A percentile compares a stretch with the other conserved stretches of the same genome.
phyloP scores from a whole-genome alignment of 1,140 invertebrate species.

The Melipona quadrifasciata region DNA sequence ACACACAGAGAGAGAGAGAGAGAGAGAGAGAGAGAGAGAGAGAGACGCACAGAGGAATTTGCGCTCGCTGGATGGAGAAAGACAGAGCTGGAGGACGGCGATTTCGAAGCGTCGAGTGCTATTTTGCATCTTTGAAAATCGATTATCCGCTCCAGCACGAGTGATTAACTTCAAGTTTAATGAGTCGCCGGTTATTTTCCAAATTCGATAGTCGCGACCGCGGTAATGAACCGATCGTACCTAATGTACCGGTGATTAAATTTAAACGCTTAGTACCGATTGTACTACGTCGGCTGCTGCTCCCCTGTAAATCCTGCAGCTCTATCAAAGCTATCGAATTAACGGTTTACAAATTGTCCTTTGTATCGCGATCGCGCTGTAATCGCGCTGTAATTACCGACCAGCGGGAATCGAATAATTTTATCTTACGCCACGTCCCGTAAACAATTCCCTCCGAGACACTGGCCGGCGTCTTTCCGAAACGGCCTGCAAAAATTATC shows the following conservation, averaged over 20 bases:
- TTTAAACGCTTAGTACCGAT: conserved; percentile 40
- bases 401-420: background rate
- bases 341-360: conserved; percentile 20
- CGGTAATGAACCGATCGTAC: conserved; percentile 52
- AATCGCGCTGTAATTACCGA: background rate
- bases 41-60: background rate
- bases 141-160: conserved; percentile 26
- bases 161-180: conserved; percentile 47
- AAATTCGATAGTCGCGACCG: conserved; percentile 19
- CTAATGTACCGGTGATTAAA: conserved; percentile 47
- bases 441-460: background rate
- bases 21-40: no score
- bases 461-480: no score
- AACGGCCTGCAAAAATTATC: background rate
- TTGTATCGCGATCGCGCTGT: background rate
- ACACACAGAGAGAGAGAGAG: background rate
- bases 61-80: background rate
- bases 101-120: background rate
- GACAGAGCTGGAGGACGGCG: background rate
- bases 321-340: conserved; percentile 45
- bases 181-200: conserved; percentile 39
- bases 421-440: background rate
- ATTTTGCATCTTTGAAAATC: conserved; percentile 46
- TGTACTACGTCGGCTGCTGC: background rate
- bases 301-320: conserved; percentile 12